Evolutionary conservation across 2,888 invertebrate species (phyloP).

Genomic region (Charanyca ferruginea): DNA sequence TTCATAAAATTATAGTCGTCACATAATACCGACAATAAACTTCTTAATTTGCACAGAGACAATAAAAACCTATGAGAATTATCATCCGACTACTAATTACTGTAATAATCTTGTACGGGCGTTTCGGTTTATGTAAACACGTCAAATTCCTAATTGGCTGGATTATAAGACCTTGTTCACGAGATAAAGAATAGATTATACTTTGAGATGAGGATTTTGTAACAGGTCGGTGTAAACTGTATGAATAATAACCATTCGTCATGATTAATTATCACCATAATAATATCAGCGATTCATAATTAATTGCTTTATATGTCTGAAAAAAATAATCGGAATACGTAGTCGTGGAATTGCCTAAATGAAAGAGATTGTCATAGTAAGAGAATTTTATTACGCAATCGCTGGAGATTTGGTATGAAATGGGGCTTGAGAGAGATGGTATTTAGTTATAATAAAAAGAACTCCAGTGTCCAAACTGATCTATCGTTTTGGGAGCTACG

Average conservation of each 20-base stretch:
- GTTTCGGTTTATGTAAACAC: constrained; percentile 61
- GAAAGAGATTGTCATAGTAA: too few relatives aligned
- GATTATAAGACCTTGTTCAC: constrained; percentile 64
- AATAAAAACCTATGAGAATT: constrained; percentile 60
- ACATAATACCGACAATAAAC: constrained; percentile 72
- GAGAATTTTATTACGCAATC: too few relatives aligned
- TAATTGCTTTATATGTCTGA: too few relatives aligned
- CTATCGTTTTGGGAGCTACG: too few relatives aligned
- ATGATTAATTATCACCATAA: too few relatives aligned
- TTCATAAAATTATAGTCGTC: constrained; percentile 51
- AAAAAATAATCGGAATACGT: too few relatives aligned
- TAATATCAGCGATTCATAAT: too few relatives aligned
- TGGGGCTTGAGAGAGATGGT: too few relatives aligned
- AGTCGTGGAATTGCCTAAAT: too few relatives aligned
- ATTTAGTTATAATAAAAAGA: too few relatives aligned
- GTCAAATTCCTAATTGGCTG: constrained; percentile 67
- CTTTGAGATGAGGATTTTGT: constrained; percentile 42
- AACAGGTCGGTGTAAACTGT: neutral
- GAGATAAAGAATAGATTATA: constrained; percentile 58
- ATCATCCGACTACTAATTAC: constrained; percentile 69
- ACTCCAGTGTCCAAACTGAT: too few relatives aligned
- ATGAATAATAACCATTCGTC: neutral
- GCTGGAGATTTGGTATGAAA: too few relatives aligned
- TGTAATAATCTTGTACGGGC: constrained; percentile 59
- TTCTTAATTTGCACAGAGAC: constrained; percentile 76